A percentile compares a stretch with the other conserved stretches of the same genome.
These are phyloP conservation scores for Drosophila suboccidentalis DNA, from an alignment of 2,888 invertebrate species.

Conservation along the genomic window DNA sequence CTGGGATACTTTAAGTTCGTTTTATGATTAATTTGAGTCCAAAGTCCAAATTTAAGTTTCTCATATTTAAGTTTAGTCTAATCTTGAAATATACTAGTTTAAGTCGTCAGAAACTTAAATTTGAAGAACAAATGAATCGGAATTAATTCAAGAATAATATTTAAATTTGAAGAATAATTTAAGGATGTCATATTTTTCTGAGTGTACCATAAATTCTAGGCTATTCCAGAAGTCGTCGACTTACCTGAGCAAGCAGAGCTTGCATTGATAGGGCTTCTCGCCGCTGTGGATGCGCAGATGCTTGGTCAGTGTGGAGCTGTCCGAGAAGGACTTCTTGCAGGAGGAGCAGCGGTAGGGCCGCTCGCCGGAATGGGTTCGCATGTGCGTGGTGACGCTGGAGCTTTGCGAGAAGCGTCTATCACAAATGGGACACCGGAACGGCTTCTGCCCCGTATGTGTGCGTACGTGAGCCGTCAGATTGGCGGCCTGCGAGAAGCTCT, in stretches of 20 bases:
- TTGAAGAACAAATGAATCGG: no score
- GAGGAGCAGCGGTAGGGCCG: constrained; percentile 97
- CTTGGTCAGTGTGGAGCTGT: constrained; percentile 99
- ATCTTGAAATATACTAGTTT: no score
- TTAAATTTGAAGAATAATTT: no score
- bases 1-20: no score
- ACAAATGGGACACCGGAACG: constrained; percentile 98
- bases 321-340: constrained; percentile 99
- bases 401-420: constrained; percentile 98
- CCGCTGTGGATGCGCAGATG: constrained; percentile 92
- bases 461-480: constrained; percentile 98
- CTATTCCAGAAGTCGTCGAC: constrained; percentile 41
- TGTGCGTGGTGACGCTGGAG: constrained; percentile 98
- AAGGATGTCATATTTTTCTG: no score
- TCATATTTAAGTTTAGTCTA: no score
- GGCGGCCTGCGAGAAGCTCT: constrained; percentile 99
- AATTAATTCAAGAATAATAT: no score
- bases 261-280: constrained; percentile 99
- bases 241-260: constrained; percentile 94
- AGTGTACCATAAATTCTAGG: constrained; percentile 30
- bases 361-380: constrained; percentile 99
- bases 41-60: no score
- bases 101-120: no score
- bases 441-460: constrained; percentile 98
- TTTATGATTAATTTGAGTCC: no score